These are phyloP conservation scores for Thamnaconus septentrionalis DNA, from an alignment of 2,113 vertebrate species.

Conservation along the genomic window DNA sequence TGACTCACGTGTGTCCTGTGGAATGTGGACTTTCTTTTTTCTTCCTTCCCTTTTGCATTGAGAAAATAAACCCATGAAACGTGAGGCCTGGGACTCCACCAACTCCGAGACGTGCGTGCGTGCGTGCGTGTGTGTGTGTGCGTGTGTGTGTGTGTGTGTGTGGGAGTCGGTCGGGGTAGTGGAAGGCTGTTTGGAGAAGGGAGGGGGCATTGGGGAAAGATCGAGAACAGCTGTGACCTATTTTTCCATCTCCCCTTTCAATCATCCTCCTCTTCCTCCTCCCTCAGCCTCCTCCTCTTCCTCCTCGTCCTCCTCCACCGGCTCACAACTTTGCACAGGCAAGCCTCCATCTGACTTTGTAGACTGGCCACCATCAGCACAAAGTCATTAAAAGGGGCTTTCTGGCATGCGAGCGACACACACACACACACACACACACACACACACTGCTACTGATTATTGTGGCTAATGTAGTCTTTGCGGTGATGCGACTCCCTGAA, in stretches of 20 bases:
- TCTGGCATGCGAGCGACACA: conserved; percentile 8
- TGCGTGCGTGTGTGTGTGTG: background rate
- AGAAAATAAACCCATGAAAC: conserved; percentile 62
- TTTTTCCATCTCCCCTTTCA: conserved; percentile 48
- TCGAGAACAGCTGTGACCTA: conserved; percentile 71
- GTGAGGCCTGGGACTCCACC: conserved; percentile 32
- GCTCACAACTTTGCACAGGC: conserved; percentile 27
- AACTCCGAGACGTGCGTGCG: conserved; percentile 5
- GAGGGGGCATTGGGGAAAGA: conserved; percentile 33
- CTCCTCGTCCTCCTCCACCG: conserved; percentile 6
- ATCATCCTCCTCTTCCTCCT: conserved; percentile 13
- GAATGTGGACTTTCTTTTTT: conserved; percentile 36
- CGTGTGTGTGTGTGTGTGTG: background rate
- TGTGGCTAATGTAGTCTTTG: too few species aligned
- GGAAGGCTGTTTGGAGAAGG: conserved; percentile 21
- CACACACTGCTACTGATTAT: too few species aligned
- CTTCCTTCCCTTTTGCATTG: conserved; percentile 1
- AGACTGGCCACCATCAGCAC: conserved; percentile 5
- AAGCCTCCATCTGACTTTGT: conserved; percentile 17
- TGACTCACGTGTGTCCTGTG: conserved; percentile 38
- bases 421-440: too few species aligned
- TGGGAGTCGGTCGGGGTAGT: conserved; percentile 9
- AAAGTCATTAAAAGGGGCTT: conserved; percentile 25
- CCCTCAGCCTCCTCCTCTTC: conserved; percentile 2
- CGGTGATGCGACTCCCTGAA: too few species aligned